phyloP scores from a whole-genome alignment of 2,113 vertebrate genomes.

The Pollachius pollachius region DNA sequence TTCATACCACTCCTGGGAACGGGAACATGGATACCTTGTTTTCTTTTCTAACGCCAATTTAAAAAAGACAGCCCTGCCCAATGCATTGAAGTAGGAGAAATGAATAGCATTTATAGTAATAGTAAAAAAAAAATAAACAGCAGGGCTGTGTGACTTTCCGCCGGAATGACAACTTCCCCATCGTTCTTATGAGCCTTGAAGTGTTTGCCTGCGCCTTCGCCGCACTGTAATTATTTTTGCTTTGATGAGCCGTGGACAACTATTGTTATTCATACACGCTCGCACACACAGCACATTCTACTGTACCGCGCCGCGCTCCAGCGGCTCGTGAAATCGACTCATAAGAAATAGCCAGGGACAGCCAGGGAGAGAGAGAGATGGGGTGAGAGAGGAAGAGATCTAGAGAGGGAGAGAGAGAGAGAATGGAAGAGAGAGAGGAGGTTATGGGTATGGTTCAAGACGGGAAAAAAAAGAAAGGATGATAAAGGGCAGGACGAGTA shows the following conservation, averaged over 20 bases:
- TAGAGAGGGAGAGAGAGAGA: too few species aligned
- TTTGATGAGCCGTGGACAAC: conserved; percentile 48
- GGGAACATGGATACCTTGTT: too few species aligned
- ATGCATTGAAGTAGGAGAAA: background rate
- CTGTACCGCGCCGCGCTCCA: conserved; percentile 63
- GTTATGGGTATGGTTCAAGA: background rate
- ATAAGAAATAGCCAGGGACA: conserved; percentile 55
- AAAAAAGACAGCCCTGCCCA: background rate
- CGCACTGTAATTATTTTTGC: conserved; percentile 56
- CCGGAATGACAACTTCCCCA: conserved; percentile 40
- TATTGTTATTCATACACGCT: conserved; percentile 66
- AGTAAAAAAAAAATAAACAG: too few species aligned
- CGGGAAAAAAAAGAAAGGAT: background rate
- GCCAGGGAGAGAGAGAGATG: conserved; percentile 24
- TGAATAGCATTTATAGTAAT: background rate
- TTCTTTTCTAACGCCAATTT: too few species aligned
- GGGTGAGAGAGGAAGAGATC: too few species aligned
- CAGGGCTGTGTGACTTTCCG: background rate
- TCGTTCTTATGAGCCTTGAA: conserved; percentile 46
- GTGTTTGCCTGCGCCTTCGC: conserved; percentile 14
- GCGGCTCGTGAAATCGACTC: conserved; percentile 68
- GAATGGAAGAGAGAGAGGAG: conserved; percentile 14
- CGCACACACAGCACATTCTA: conserved; percentile 50
- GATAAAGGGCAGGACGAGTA: background rate
- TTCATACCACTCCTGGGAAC: too few species aligned